These are phyloP conservation scores for Dryocosmus kuriphilus DNA, from an alignment of 2,888 invertebrate species.

Conservation along the genomic window DNA sequence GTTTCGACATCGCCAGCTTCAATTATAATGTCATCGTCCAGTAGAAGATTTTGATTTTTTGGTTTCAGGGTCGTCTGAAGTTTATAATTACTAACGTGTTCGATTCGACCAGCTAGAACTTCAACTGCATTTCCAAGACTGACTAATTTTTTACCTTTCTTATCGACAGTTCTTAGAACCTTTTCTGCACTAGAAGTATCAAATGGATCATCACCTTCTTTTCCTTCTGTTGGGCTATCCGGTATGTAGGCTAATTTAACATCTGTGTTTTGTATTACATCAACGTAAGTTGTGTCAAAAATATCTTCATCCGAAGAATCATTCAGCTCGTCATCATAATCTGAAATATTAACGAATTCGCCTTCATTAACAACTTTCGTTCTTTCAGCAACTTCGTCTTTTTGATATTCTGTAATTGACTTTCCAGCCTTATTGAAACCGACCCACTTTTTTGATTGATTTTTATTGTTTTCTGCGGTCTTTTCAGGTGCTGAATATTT, in stretches of 20 bases:
- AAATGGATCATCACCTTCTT: slow-evolving; percentile 89
- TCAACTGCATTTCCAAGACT: slow-evolving; percentile 93
- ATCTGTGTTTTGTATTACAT: slow-evolving; percentile 91
- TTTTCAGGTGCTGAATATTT: slow-evolving; percentile 62
- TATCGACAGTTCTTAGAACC: slow-evolving; percentile 86
- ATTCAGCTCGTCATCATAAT: slow-evolving; percentile 85
- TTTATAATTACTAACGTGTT: slow-evolving; percentile 81
- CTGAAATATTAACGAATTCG: slow-evolving; percentile 84
- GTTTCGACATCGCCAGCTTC: slow-evolving; percentile 3
- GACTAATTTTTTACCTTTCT: slow-evolving; percentile 87
- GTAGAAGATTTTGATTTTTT: slow-evolving; percentile 80
- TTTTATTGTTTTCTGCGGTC: slow-evolving; percentile 57
- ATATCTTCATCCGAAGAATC: slow-evolving; percentile 83
- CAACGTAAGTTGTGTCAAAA: slow-evolving; percentile 93
- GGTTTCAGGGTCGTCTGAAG: slow-evolving; percentile 65
- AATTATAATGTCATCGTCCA: slow-evolving; percentile 77
- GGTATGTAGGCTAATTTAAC: slow-evolving; percentile 92
- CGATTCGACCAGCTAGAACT: slow-evolving; percentile 90
- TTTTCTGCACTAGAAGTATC: slow-evolving; percentile 93
- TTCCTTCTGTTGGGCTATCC: slow-evolving; percentile 88
- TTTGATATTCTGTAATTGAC: slow-evolving; percentile 70
- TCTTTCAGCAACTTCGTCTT: slow-evolving; percentile 69
- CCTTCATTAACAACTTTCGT: slow-evolving; percentile 74
- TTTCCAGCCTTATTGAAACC: slow-evolving; percentile 77
- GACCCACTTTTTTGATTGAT: slow-evolving; percentile 67